Base-by-base conservation (phyloP, 2,113 vertebrate genomes). In the Epinephelus moara region DNA sequence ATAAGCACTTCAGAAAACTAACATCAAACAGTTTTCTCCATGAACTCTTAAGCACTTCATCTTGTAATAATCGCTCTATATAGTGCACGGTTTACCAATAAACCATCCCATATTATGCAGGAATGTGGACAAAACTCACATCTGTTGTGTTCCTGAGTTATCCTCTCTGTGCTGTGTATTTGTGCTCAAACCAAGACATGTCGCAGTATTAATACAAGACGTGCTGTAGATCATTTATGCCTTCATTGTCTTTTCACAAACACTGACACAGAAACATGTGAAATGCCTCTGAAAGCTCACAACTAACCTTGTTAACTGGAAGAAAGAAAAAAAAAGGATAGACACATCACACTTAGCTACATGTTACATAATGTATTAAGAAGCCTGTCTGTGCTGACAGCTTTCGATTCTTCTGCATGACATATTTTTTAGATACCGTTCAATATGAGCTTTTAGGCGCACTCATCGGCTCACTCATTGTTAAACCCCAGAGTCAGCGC, bases 401-500 rank as follows among this genome's bases (percentile, higher is more conserved):
- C 75, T 77, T 91, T 88, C 17, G 75, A 89, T 80, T 83, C 64
- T 64, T 27, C 68, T 55, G 74, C 50, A 15, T 66, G 74, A 53
- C 37, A 42, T 53, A 60, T 81, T 84, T 37, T 71, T 64, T 50
- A 66, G 37, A 66, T 80, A 67, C 37, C 9, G 25, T 87, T 88
- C 50, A 85, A 77, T 78, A 70, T 84, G 75, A 87, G 80, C 71
- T 87, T 90, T 80, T 79, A 70, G 87, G 56, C 14, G 10, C 78
- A 67, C 66, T 50, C 63, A 33, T 89, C 62, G 19, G 59, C 80
- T 87, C 80, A 27, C 45, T 80, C 62, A 83, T 86, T 82, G 89
- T 80, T 88, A 83, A 91, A 85, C 81, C 88, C 79, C 72, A 9
- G 13, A 89, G 87, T 78, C 45, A 67, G 73, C 13, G 42, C 62